phyloP scores from a whole-genome alignment of 2,113 vertebrate genomes.

The Chlorodrepanis virens region DNA sequence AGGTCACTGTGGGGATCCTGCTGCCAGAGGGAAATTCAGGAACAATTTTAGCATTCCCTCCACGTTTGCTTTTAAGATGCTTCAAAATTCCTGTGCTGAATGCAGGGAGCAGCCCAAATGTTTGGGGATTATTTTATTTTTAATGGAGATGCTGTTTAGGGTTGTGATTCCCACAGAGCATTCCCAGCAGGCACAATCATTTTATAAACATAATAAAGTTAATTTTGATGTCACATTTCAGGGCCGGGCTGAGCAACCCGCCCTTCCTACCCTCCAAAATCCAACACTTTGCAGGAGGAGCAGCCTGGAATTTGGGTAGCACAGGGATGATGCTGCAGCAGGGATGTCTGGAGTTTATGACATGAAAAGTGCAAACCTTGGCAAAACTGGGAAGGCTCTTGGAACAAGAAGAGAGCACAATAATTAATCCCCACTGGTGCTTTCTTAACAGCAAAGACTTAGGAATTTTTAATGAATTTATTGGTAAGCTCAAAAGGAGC shows the following conservation, averaged over 20 bases:
- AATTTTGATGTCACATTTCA: not conserved
- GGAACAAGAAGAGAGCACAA: not conserved
- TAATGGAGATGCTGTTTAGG: not conserved
- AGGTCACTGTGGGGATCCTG: not conserved
- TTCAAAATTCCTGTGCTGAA: not conserved
- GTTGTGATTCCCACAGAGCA: not conserved
- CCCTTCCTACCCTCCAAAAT: not conserved
- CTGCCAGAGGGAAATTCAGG: not conserved
- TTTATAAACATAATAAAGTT: not conserved
- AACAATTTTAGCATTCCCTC: not conserved
- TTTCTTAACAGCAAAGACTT: not conserved
- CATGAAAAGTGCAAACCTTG: not conserved
- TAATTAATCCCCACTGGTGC: not conserved
- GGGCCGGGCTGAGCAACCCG: not conserved
- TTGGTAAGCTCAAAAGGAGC: not conserved
- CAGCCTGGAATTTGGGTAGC: not conserved
- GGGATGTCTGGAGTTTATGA: not conserved
- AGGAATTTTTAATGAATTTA: not conserved
- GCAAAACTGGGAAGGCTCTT: not conserved
- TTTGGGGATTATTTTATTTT: not conserved
- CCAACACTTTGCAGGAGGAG: not conserved
- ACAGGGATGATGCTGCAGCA: fast-evolving
- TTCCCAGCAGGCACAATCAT: not conserved
- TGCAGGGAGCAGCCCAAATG: not conserved
- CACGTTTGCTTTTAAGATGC: not conserved